Conservation (phyloP, 2,888 invertebrate species). For the Ectobius pallidus region DNA sequence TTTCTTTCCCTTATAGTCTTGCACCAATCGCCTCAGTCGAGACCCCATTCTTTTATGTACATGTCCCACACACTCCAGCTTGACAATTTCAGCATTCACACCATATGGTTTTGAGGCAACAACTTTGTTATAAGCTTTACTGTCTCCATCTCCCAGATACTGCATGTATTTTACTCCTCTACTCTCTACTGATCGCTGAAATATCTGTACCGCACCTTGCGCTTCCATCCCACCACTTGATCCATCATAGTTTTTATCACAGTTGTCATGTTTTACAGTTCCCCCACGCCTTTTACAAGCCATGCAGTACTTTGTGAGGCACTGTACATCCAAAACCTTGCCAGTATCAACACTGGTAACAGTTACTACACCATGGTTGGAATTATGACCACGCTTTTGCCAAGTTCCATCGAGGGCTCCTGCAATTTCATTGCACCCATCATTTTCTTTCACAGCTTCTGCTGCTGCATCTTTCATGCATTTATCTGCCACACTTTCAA, state of each 20-base stretch:
- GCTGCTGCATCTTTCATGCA: background rate
- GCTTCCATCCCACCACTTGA: constrained; percentile 42
- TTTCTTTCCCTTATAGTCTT: constrained; percentile 1
- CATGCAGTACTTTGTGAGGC: constrained; percentile 2
- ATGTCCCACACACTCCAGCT: constrained; percentile 35
- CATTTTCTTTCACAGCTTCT: background rate
- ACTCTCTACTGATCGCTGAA: constrained; percentile 31
- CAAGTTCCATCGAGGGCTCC: constrained; percentile 3
- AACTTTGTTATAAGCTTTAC: background rate
- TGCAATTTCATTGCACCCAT: background rate
- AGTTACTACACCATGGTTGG: constrained; percentile 15
- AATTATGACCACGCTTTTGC: constrained; percentile 15
- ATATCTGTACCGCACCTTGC: constrained; percentile 37
- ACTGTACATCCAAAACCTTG: background rate
- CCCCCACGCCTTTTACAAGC: background rate
- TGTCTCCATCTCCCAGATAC: constrained; percentile 21
- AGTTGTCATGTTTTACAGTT: constrained; percentile 27
- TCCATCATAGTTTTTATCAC: constrained; percentile 37
- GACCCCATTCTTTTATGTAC: constrained; percentile 31
- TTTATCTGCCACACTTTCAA: background rate
- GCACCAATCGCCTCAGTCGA: constrained; percentile 17
- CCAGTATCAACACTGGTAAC: background rate
- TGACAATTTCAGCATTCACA: background rate
- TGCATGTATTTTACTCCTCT: constrained; percentile 28
- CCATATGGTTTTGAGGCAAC: background rate